These are phyloP conservation scores for Zeugodacus cucurbitae DNA, from an alignment of 1,140 invertebrate genomes.

Conservation along the genomic window DNA sequence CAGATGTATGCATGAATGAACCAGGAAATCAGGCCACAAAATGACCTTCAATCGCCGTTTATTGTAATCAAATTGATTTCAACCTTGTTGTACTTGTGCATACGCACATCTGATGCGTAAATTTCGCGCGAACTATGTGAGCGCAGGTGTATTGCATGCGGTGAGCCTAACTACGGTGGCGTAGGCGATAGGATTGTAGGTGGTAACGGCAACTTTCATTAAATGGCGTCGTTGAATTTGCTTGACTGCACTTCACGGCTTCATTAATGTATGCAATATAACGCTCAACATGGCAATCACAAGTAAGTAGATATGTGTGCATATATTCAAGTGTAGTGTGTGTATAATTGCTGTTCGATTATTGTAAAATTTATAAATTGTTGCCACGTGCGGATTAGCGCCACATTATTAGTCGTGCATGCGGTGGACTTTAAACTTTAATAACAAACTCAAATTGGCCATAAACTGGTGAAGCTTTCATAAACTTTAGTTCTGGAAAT, in stretches of 20 bases:
- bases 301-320: background rate
- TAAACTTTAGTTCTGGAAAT: background rate
- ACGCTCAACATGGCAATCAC: background rate
- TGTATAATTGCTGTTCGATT: no score
- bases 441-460: background rate
- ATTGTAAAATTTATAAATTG: no score
- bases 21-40: background rate
- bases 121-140: no score
- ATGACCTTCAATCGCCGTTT: background rate
- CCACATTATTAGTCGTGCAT: background rate
- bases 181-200: background rate
- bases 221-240: background rate
- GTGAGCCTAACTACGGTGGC: background rate
- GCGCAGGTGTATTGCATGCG: background rate
- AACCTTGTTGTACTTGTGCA: no score
- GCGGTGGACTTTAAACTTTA: background rate
- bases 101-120: background rate
- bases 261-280: background rate
- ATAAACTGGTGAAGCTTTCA: background rate
- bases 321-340: no score
- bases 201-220: background rate
- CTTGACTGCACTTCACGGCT: background rate
- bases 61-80: background rate
- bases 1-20: background rate
- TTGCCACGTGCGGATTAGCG: background rate